Evolutionary conservation across 2,113 vertebrate species (phyloP).

Genomic region (Clarias gariepinus): DNA sequence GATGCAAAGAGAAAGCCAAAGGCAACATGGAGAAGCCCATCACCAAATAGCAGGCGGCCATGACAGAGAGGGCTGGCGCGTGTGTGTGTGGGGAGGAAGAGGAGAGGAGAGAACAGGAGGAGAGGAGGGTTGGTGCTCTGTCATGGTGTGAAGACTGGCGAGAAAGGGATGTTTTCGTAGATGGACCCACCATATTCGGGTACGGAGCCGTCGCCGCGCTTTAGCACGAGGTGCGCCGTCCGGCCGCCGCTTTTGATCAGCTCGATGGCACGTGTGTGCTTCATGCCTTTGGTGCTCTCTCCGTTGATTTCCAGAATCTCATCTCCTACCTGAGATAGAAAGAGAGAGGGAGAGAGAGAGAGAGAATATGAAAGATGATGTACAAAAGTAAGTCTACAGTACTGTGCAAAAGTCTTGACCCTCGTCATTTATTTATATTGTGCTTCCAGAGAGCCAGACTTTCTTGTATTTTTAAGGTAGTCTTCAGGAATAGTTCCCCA

Average conservation of each 20-base stretch:
- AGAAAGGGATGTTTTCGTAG: conserved; percentile 99
- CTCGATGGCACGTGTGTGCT: conserved; percentile 97
- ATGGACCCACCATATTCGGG: conserved; percentile 99
- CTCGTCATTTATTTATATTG: too few species aligned
- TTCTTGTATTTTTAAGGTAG: too few species aligned
- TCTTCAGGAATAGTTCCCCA: too few species aligned
- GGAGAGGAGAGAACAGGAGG: conserved; percentile 68
- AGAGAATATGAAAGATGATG: not conserved
- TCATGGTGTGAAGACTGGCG: conserved; percentile 98
- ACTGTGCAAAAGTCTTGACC: too few species aligned
- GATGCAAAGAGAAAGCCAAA: conserved; percentile 76
- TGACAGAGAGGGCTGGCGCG: conserved; percentile 68
- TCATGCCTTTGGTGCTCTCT: conserved; percentile 99
- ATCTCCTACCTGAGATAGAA: conserved; percentile 84
- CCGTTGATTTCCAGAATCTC: conserved; percentile 99
- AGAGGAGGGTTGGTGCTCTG: conserved; percentile 46
- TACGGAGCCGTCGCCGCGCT: conserved; percentile 96
- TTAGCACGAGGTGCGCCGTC: conserved; percentile 92
- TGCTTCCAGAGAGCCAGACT: too few species aligned
- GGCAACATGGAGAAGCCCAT: conserved; percentile 74
- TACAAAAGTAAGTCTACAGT: not conserved
- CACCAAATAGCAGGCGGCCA: conserved; percentile 74
- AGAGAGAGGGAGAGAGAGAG: too few species aligned
- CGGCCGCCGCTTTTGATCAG: conserved; percentile 98
- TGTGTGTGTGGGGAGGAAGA: conserved; percentile 66